Evolutionary conservation across 2,113 vertebrate species (phyloP), one percentile per base, ranked within the genome.

Genomic region (Narcine bancroftii): DNA sequence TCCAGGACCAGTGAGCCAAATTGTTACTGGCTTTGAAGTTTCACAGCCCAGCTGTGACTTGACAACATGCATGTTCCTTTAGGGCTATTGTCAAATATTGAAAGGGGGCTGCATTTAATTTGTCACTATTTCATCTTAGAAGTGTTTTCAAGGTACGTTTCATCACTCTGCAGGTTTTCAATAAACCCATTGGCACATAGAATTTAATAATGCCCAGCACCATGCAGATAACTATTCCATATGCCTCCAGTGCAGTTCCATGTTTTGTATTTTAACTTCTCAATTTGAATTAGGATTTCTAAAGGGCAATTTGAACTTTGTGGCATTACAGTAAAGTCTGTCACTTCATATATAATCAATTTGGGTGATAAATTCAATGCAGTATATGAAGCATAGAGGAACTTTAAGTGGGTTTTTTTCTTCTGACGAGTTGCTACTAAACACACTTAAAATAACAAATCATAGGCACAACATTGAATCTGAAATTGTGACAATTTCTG

Each of bases 401-500:
- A 72, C 29, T 6, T 53, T 11, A 81, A 81, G 6, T 33, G 26
- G 47, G 77, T 26, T 53, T 81, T 53, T 50, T 9, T 45, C 11
- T 50, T n/a, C n/a, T 81, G 13, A 26, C 47, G 15, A 6, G 39
- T 77, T 42, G 47, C 2, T 33, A 29, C 26, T 13, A 81, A n/a
- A 50, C 42, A 45, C 45, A 17, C 47, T 53, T 50, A 81, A 33
- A 13, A 50, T 50, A 81, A 33, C 4, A 50, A 6, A 26, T 81
- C 26, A 42, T 1, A 26, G 45, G 26, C n/a, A n/a, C 33, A 85
- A 56, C 33, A 36, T 5, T 85, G 36, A 60, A 56, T 60, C 53
- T 85, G 81, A 85, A 60, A 85, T 85, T 1, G 33, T 29, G 53
- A 60, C 81, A 85, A 79, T 79, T 79, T 10, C 45, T 79, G 76